phyloP scores from a whole-genome alignment of 2,888 invertebrate species.

The Leptogaster cylindrica region DNA sequence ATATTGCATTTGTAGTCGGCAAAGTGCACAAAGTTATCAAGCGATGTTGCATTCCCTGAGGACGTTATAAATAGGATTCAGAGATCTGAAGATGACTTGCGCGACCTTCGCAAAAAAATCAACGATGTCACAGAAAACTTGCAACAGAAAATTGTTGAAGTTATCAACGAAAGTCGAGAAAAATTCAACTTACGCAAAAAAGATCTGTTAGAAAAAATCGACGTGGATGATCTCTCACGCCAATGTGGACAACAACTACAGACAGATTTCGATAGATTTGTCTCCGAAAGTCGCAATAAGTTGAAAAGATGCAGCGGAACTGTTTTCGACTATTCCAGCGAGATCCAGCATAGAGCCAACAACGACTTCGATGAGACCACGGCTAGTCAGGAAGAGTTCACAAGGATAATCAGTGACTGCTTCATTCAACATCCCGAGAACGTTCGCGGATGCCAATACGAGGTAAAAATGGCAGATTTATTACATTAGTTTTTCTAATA shows the following conservation, averaged over 20 bases:
- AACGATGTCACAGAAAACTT: not conserved
- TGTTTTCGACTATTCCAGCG: not conserved
- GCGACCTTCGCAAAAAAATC: not conserved
- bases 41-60: no score
- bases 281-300: not conserved
- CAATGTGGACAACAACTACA: not conserved
- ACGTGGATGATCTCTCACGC: not conserved
- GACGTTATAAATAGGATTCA: not conserved
- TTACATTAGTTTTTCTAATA: not conserved
- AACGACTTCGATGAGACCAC: not conserved
- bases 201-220: not conserved
- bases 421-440: not conserved
- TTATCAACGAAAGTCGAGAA: conserved; percentile 2
- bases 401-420: not conserved
- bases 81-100: not conserved
- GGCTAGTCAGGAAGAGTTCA: not conserved
- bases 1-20: no score
- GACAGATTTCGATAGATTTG: not conserved
- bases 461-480: not conserved
- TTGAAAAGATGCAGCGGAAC: not conserved
- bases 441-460: not conserved
- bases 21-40: no score
- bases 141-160: not conserved
- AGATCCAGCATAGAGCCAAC: not conserved
- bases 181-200: not conserved